Percentiles rank a stretch among this genome's conserved stretches.
Conservation (phyloP, 2,113 vertebrate species). For the Brachyhypopomus gauderio region DNA sequence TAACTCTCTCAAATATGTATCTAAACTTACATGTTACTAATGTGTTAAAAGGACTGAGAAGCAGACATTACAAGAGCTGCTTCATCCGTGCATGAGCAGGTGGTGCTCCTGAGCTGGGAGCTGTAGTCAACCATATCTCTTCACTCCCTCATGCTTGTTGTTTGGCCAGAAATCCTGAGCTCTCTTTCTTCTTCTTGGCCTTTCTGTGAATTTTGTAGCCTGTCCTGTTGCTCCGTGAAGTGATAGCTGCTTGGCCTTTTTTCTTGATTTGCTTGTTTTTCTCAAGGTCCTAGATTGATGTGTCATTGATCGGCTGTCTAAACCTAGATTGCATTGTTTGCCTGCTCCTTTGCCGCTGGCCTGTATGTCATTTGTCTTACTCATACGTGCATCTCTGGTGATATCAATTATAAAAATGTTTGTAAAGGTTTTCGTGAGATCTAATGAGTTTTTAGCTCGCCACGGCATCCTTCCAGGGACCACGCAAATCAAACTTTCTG, state of each 20-base stretch:
- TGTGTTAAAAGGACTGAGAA: no score
- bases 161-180: background rate
- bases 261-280: no score
- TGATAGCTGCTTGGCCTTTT: background rate
- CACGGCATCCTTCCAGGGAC: background rate
- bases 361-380: background rate
- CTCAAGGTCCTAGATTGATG: no score
- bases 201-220: background rate
- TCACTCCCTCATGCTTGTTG: background rate
- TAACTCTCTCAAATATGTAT: background rate
- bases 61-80: no score
- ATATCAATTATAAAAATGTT: constrained; percentile 1
- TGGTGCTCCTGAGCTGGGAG: background rate
- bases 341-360: background rate
- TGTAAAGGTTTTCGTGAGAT: constrained; percentile 13
- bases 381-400: background rate
- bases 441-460: background rate
- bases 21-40: no score
- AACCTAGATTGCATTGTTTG: background rate
- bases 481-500: constrained; percentile 27
- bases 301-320: background rate
- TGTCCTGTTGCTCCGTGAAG: background rate
- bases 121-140: background rate
- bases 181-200: background rate
- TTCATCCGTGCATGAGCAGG: background rate